phyloP scores from a whole-genome alignment of 35 echinoderm and acorn worm genomes.

The Ophioderma brevispina region DNA sequence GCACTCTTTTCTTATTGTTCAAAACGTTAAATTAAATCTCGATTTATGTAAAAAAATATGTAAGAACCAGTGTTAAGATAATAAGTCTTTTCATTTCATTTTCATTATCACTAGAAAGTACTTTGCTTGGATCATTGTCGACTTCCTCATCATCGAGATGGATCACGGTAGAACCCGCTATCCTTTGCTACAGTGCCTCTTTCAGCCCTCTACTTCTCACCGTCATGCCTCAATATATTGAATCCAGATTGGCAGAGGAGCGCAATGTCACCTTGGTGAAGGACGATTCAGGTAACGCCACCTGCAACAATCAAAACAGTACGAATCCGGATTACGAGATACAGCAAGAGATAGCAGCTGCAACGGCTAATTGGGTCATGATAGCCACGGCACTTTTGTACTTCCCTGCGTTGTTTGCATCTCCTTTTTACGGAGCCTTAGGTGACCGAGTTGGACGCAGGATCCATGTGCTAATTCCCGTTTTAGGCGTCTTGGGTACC shows the following conservation, averaged over 20 bases:
- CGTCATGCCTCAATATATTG: not conserved
- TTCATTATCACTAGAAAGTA: too few species aligned
- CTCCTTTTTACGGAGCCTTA: not conserved
- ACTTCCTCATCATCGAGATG: not conserved
- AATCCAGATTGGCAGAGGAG: not conserved
- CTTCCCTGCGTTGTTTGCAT: not conserved
- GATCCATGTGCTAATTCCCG: not conserved
- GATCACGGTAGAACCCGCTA: not conserved
- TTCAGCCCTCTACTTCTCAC: not conserved
- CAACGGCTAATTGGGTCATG: not conserved
- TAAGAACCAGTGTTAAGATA: too few species aligned
- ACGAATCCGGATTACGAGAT: not conserved
- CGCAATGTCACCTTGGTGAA: not conserved
- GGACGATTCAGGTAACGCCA: not conserved
- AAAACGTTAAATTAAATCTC: too few species aligned
- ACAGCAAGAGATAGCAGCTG: not conserved
- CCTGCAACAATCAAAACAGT: not conserved
- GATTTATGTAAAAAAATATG: too few species aligned
- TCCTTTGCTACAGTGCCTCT: not conserved
- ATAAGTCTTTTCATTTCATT: too few species aligned
- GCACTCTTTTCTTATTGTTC: too few species aligned
- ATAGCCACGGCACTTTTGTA: not conserved
- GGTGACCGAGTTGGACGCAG: not conserved
- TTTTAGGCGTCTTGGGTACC: not conserved
- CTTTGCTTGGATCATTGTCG: too few species aligned